phyloP scores from a whole-genome alignment of 2,113 vertebrate species.

The Emydocephalus ijimae region DNA sequence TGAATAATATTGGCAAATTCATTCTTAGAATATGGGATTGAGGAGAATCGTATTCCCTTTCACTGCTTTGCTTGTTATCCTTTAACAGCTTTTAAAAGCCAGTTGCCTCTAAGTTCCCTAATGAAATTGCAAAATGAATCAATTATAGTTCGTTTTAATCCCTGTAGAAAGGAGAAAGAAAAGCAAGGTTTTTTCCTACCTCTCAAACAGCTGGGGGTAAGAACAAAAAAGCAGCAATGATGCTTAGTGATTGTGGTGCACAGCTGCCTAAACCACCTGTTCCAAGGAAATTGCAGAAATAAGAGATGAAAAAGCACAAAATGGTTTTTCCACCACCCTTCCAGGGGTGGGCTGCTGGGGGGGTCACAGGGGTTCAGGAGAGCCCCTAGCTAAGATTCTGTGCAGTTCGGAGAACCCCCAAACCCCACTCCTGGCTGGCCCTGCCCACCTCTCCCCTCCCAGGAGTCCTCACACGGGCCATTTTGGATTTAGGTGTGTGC shows the following conservation, averaged over 20 bases:
- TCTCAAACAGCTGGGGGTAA: not conserved
- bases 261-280: not conserved
- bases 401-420: too few relatives aligned
- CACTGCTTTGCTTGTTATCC: not conserved
- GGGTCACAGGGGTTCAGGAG: too few relatives aligned
- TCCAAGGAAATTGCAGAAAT: not conserved
- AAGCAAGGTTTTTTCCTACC: not conserved
- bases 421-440: too few relatives aligned
- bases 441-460: too few relatives aligned
- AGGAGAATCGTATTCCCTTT: not conserved
- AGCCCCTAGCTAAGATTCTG: too few relatives aligned
- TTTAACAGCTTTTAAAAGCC: not conserved
- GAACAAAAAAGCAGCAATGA: not conserved
- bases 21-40: not conserved
- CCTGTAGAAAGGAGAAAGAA: constrained; percentile 7
- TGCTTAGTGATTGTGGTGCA: not conserved
- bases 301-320: not conserved
- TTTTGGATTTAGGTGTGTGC: too few relatives aligned
- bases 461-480: too few relatives aligned
- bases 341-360: too few relatives aligned
- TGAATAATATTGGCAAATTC: not conserved
- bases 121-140: constrained; percentile 4
- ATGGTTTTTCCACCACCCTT: not conserved
- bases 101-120: constrained; percentile 3
- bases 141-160: constrained; percentile 4